Base-by-base conservation (phyloP, 2,797 vertebrate genomes). In the Sylvia borin region DNA sequence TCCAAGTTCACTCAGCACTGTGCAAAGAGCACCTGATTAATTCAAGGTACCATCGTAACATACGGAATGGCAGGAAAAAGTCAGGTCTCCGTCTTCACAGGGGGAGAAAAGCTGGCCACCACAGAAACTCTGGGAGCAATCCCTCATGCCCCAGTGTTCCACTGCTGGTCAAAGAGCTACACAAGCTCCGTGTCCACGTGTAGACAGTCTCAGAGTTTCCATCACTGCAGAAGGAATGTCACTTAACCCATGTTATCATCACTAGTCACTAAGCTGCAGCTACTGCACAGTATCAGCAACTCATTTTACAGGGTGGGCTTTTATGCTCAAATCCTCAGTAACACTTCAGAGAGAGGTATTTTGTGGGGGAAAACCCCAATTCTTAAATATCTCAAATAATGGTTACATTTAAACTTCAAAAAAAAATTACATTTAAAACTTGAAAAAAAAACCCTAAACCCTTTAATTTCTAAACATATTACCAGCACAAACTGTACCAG, bases 1-100 rank as follows among this genome's bases (percentile, higher is more conserved):
- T 26, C 42, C 68, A 31, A 77, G 92, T 48, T 82, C 45, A 12
- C 36, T 82, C 42, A 32, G n/a, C 61, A 27, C 14, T 88, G 85
- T 90, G 84, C 84, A 91, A 96, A 89, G 16, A 96, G 75, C 54
- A 67, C 20, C 71, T 9, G 18, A 61, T 71, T 89, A 94, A 82
- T 43, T 77, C 53, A 54, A 85, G 47, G 65, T 43, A 79, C 45
- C 25, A 12, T 0, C 36, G 20, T 24, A 80, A 70, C 34, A 36
- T 2, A 34, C 5, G 27, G 57, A 81, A 82, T 0, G 13, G 36
- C 47, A 31, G 53, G 34, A 54, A 71, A 53, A 51, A 25, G 9
- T 0, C 4, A 84, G 85, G 32, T 8, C 45, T 75, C 17, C 1
- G 2, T 93, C 54, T 18, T 32, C 36, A 85, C 16, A 62, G 20